Percentiles rank a stretch among this genome's conserved stretches.
Evolutionary conservation across 2,113 vertebrate genomes (phyloP).

Genomic region (pig (Sus scrofa)): DNA sequence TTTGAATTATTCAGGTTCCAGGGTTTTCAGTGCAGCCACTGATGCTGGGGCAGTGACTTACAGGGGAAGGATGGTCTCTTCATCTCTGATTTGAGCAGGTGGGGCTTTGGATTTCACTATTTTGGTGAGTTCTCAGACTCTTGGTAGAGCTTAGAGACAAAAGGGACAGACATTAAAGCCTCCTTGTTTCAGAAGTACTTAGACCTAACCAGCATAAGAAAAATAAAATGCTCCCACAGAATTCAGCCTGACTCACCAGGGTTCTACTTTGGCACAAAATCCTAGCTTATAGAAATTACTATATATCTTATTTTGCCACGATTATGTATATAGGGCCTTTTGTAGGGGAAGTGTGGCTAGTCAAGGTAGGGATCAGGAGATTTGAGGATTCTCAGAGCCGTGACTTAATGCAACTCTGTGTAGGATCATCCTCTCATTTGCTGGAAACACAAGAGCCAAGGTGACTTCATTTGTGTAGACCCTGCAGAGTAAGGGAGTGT

Average conservation of each 20-base stretch:
- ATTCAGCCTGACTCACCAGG: neutral
- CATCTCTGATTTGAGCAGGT: neutral
- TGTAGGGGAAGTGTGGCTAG: neutral
- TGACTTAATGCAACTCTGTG: neutral
- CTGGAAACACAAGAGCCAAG: neutral
- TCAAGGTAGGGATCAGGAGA: neutral
- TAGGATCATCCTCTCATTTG: slow-evolving; percentile 1
- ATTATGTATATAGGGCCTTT: neutral
- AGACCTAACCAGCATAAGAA: neutral
- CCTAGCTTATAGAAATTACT: neutral
- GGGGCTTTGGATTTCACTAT: neutral
- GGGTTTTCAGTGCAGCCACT: neutral
- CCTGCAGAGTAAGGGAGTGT: neutral
- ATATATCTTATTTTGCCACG: neutral
- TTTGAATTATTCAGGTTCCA: neutral
- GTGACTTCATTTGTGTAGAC: neutral
- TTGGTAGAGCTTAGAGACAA: neutral
- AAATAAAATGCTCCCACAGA: neutral
- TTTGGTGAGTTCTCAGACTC: neutral
- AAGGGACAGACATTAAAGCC: neutral
- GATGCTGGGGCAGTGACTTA: neutral
- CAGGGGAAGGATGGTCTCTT: neutral
- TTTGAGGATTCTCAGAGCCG: neutral
- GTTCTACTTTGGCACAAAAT: slow-evolving; percentile 9
- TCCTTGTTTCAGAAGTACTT: neutral